These are phyloP conservation scores for Eupithecia pulchellata DNA, from an alignment of 2,888 invertebrate genomes.

Conservation along the genomic window DNA sequence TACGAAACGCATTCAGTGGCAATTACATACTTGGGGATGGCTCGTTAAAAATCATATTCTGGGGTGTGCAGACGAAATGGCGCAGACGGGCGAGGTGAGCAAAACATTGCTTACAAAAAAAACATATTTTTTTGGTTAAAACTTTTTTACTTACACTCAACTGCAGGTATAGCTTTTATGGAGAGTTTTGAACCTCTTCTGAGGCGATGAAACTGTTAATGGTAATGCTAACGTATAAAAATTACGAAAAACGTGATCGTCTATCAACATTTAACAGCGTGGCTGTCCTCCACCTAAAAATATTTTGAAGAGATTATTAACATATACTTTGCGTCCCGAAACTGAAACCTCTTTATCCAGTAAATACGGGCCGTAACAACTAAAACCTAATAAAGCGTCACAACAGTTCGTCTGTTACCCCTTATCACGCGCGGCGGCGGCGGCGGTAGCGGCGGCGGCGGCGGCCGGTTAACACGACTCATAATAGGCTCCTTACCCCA, in stretches of 20 bases:
- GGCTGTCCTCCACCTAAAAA: background rate
- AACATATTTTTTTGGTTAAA: background rate
- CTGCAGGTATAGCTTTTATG: background rate
- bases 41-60: slow-evolving; percentile 74
- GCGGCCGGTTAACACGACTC: slow-evolving; percentile 75
- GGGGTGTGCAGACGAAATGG: slow-evolving; percentile 46
- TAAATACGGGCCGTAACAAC: slow-evolving; percentile 5
- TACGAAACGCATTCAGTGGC: slow-evolving; percentile 70
- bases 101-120: background rate
- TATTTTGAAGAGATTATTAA: background rate
- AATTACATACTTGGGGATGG: slow-evolving; percentile 75
- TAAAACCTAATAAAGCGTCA: slow-evolving; percentile 33
- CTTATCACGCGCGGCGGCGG: slow-evolving; percentile 43
- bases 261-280: background rate
- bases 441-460: slow-evolving; percentile 47
- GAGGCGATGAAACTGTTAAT: background rate
- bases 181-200: background rate
- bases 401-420: slow-evolving; percentile 39
- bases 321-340: background rate
- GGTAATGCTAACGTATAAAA: background rate
- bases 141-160: background rate
- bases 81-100: slow-evolving; percentile 38
- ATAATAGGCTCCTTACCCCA: slow-evolving; percentile 77
- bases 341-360: slow-evolving; percentile 22
- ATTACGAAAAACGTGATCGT: background rate